These are phyloP conservation scores for Drosophila suboccidentalis DNA, from an alignment of 2,888 invertebrate genomes.

Conservation along the genomic window DNA sequence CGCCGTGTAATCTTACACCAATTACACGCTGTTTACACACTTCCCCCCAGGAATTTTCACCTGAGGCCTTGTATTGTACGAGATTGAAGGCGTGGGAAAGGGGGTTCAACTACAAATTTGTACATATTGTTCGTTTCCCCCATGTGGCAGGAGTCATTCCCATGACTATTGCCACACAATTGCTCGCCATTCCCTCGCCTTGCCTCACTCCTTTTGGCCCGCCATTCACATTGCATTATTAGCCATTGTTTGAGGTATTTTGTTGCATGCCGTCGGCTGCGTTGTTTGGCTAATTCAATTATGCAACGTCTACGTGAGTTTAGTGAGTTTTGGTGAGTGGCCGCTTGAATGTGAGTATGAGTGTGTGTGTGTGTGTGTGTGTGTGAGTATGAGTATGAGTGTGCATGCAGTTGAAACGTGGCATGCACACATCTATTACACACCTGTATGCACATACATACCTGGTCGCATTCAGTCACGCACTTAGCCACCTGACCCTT, in stretches of 20 bases:
- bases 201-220: constrained; percentile 19
- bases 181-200: constrained; percentile 12
- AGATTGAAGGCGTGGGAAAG: neutral
- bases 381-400: constrained; percentile 16
- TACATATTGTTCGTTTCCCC: constrained; percentile 40
- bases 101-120: neutral
- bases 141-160: constrained; percentile 10
- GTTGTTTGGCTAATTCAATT: constrained; percentile 76
- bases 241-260: constrained; percentile 61
- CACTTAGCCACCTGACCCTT: constrained; percentile 33
- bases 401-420: constrained; percentile 56
- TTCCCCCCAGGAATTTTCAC: constrained; percentile 15
- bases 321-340: constrained; percentile 22
- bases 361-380: constrained; percentile 12
- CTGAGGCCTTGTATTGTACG: neutral
- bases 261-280: constrained; percentile 41
- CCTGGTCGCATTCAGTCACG: constrained; percentile 57
- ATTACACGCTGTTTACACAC: constrained; percentile 32
- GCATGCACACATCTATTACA: constrained; percentile 48
- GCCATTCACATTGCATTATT: constrained; percentile 49
- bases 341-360: constrained; percentile 31
- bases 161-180: constrained; percentile 43
- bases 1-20: constrained; percentile 23
- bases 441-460: constrained; percentile 64
- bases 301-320: constrained; percentile 52